Conservation (phyloP, 2,113 vertebrate species). For the Vidua chalybeata region DNA sequence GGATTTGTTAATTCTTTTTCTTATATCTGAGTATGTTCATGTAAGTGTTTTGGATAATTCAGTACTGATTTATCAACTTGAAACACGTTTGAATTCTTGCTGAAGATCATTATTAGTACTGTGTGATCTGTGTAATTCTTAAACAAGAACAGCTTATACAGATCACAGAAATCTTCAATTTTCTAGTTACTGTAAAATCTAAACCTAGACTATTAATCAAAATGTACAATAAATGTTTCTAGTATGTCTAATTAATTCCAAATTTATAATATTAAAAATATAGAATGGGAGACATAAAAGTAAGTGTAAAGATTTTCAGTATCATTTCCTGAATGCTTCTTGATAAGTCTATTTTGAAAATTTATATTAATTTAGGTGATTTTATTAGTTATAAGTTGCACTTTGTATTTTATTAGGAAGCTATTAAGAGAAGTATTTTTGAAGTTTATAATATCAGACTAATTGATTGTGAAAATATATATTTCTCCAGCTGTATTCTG, state of each 20-base stretch:
- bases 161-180: background rate
- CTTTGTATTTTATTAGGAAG: background rate
- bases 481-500: background rate
- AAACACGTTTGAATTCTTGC: background rate
- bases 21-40: background rate
- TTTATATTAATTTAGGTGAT: background rate
- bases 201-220: background rate
- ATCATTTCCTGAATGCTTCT: background rate
- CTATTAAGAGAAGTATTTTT: background rate
- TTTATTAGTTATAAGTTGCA: background rate
- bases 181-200: background rate
- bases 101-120: background rate
- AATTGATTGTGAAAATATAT: background rate
- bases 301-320: background rate
- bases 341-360: background rate
- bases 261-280: background rate
- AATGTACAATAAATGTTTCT: background rate
- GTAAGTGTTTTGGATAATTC: background rate
- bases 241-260: background rate
- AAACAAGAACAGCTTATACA: background rate
- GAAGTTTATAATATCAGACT: background rate
- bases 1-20: background rate
- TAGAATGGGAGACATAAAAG: background rate
- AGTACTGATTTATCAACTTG: background rate
- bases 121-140: rapidly evolving